Conservation (phyloP, 2,113 vertebrate genomes). For the Ondatra zibethicus region DNA sequence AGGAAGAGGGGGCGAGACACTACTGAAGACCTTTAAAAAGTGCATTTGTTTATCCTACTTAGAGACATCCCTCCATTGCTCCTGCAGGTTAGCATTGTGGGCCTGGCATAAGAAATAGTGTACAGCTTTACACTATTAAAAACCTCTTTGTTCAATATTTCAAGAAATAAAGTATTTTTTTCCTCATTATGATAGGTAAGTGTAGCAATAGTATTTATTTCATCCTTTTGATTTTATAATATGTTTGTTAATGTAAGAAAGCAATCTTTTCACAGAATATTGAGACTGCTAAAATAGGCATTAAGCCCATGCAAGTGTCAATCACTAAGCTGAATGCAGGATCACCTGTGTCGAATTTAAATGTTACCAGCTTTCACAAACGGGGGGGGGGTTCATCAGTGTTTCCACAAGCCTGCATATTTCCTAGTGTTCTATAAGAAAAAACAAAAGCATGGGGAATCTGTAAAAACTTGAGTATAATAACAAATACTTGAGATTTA, state of each 20-base stretch:
- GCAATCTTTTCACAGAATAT: background rate
- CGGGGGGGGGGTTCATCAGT: background rate
- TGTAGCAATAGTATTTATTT: background rate
- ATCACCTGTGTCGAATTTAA: background rate
- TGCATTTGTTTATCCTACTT: background rate
- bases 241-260: background rate
- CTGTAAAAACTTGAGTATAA: background rate
- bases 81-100: background rate
- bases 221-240: conserved; percentile 7
- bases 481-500: background rate
- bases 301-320: background rate
- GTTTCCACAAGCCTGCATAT: background rate
- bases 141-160: background rate
- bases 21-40: background rate
- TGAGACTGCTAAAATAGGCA: background rate
- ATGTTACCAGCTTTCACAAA: background rate
- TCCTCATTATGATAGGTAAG: background rate
- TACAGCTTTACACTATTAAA: background rate
- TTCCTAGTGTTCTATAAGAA: background rate
- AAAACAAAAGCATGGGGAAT: background rate
- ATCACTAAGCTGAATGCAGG: background rate
- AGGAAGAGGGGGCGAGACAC: background rate
- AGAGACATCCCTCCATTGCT: background rate
- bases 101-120: background rate
- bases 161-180: background rate